Conservation (phyloP, 2,888 invertebrate genomes). For the Epistrophella euchroma region DNA sequence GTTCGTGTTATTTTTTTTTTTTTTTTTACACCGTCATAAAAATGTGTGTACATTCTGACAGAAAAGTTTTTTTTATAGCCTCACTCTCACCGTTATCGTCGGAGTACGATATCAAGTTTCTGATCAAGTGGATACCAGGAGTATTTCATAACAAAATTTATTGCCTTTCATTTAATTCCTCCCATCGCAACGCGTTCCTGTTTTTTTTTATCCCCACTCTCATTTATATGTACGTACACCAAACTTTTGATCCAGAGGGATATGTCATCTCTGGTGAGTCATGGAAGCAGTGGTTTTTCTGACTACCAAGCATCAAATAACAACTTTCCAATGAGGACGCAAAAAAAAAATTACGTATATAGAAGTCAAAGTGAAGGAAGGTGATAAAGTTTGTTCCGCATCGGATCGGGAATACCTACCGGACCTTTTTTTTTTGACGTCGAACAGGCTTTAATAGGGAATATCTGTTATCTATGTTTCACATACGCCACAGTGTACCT, state of each 20-base stretch:
- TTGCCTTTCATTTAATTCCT: conserved; percentile 73
- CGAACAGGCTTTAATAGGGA: conserved; percentile 1
- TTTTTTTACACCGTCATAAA: conserved; percentile 14
- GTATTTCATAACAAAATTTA: conserved; percentile 74
- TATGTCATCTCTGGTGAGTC: conserved; percentile 45
- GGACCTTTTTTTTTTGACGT: conserved; percentile 16
- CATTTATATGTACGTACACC: neutral
- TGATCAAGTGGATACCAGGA: conserved; percentile 70
- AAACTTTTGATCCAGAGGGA: conserved; percentile 38
- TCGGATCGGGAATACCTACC: conserved; percentile 7
- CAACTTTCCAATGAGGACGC: conserved; percentile 39
- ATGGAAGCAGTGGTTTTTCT: conserved; percentile 42
- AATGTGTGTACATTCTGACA: conserved; percentile 51
- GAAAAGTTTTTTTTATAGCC: conserved; percentile 33
- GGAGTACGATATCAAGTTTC: conserved; percentile 60
- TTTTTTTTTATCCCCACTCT: neutral
- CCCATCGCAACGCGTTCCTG: conserved; percentile 16
- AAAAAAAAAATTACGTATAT: conserved; percentile 26
- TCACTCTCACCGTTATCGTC: conserved; percentile 46
- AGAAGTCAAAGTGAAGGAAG: conserved; percentile 36
- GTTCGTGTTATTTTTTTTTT: conserved; percentile 12
- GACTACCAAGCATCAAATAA: conserved; percentile 63
- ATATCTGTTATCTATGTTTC: conserved; percentile 25
- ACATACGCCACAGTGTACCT: conserved; percentile 37
- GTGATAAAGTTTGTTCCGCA: conserved; percentile 61